Conservation (phyloP, 2,888 invertebrate species). For the Xestia c-nigrum region DNA sequence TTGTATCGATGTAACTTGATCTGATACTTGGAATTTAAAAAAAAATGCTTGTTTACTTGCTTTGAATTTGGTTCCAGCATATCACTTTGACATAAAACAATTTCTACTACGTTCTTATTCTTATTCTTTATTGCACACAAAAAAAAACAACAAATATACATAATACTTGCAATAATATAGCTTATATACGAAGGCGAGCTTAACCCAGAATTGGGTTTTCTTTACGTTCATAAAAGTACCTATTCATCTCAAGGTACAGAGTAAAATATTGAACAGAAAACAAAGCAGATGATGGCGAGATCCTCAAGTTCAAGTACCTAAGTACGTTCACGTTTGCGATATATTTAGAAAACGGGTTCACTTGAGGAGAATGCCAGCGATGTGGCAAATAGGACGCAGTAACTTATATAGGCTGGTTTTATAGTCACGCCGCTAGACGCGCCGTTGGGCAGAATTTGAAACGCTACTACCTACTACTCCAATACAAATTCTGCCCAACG, state of each 20-base stretch:
- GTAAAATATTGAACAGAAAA: constrained; percentile 8
- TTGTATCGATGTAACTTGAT: neutral
- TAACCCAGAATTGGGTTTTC: too few species aligned
- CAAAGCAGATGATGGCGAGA: neutral
- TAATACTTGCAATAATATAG: too few species aligned
- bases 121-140: too few species aligned
- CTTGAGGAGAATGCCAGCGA: constrained; percentile 5
- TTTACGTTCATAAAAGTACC: neutral
- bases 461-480: too few species aligned
- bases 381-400: neutral
- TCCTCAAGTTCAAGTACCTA: constrained; percentile 27
- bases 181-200: too few species aligned
- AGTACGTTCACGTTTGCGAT: constrained; percentile 46
- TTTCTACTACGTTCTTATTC: neutral
- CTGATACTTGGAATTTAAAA: neutral
- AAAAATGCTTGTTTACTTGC: too few species aligned
- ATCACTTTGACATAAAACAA: neutral
- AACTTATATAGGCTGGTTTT: too few species aligned
- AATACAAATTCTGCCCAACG: too few species aligned
- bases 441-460: too few species aligned
- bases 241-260: neutral
- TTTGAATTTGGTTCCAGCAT: neutral
- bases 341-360: constrained; percentile 59
- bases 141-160: too few species aligned
- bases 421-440: too few species aligned